Conservation (phyloP, 2,797 vertebrate genomes). For the Mycteria americana region DNA sequence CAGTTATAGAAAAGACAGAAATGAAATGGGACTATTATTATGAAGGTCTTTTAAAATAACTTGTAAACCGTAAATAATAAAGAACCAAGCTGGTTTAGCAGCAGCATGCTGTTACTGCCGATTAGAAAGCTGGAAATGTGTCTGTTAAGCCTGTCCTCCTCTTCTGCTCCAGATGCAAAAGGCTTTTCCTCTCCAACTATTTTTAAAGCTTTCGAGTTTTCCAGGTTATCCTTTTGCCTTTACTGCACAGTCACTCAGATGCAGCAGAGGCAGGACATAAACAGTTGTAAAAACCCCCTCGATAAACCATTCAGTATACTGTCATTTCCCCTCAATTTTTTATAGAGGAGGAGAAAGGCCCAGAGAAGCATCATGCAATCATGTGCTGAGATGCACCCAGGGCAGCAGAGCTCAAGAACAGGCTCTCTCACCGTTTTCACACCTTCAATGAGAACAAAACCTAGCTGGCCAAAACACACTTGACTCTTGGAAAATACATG, state of each 20-base stretch:
- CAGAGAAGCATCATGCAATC: background rate
- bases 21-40: background rate
- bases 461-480: background rate
- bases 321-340: background rate
- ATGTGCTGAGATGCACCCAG: background rate
- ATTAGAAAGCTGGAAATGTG: background rate
- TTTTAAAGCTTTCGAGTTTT: background rate
- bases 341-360: background rate
- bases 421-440: background rate
- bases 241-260: background rate
- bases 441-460: background rate
- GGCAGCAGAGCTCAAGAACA: background rate
- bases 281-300: background rate
- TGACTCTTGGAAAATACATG: background rate
- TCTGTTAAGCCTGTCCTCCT: background rate
- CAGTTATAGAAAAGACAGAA: background rate
- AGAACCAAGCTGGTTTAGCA: background rate
- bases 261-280: background rate
- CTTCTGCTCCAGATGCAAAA: background rate
- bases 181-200: background rate
- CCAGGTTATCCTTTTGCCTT: background rate
- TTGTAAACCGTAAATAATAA: background rate
- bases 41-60: background rate
- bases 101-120: background rate
- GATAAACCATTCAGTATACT: background rate